Evolutionary conservation across 64 coral and sea anemone genomes (phyloP).

Genomic region (Montipora capricornis): DNA sequence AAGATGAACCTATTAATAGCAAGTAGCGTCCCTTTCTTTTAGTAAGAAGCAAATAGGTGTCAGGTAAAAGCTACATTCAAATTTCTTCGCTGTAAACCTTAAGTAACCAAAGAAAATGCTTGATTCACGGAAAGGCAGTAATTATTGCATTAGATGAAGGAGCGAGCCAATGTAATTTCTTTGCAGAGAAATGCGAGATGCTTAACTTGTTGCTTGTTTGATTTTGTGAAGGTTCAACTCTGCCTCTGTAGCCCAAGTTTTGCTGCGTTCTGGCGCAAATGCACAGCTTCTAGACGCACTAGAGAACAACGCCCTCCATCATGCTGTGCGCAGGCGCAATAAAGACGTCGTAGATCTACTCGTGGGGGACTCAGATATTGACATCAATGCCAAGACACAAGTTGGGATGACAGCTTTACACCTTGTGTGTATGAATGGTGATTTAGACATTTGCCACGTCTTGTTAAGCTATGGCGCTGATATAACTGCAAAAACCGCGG

Average conservation of each 20-base stretch:
- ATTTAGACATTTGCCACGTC: conserved; percentile 60
- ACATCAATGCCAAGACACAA: conserved; percentile 67
- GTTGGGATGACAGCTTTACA: conserved; percentile 73
- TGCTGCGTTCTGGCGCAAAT: not conserved
- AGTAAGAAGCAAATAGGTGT: too few species aligned
- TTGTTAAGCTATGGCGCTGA: conserved; percentile 67
- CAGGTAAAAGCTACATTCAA: too few species aligned
- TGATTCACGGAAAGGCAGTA: too few species aligned
- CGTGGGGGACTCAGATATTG: conserved; percentile 49
- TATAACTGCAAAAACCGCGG: conserved; percentile 14
- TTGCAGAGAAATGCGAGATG: too few species aligned
- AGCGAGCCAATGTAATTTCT: too few species aligned
- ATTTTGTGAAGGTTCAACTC: conserved; percentile 9
- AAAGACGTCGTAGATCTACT: conserved; percentile 61
- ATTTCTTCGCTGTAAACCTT: too few species aligned
- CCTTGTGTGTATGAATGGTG: conserved; percentile 78
- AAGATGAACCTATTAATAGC: too few species aligned
- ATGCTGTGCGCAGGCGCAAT: conserved; percentile 34
- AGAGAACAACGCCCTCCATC: conserved; percentile 23
- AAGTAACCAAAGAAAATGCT: too few species aligned
- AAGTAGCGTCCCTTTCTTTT: too few species aligned
- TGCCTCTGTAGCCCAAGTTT: conserved; percentile 10
- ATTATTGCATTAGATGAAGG: too few species aligned
- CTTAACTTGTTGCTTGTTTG: too few species aligned
- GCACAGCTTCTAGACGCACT: not conserved